Conservation (phyloP, 2,113 vertebrate genomes). For the Leucoraja erinaceus region DNA sequence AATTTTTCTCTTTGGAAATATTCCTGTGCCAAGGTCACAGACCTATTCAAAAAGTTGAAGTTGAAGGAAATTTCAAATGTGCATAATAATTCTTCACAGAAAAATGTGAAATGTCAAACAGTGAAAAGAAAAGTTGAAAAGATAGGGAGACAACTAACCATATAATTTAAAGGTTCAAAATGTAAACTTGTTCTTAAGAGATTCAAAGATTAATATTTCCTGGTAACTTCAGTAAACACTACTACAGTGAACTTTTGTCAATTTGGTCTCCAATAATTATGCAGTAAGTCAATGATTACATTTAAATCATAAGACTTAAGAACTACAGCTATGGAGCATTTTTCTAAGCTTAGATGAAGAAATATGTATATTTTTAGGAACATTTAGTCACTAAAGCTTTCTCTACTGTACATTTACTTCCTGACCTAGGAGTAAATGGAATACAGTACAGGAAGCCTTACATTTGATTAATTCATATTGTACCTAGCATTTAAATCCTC, state of each 20-base stretch:
- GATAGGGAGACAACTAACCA: not conserved
- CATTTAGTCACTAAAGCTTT: not conserved
- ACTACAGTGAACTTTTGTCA: not conserved
- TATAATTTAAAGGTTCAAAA: not conserved
- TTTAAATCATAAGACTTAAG: not conserved
- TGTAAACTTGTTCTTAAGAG: not conserved
- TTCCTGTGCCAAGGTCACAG: not conserved
- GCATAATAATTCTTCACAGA: not conserved
- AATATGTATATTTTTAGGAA: not conserved
- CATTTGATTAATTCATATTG: not conserved
- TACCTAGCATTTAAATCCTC: not conserved
- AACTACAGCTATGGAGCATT: not conserved
- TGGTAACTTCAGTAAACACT: not conserved
- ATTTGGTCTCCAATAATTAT: not conserved
- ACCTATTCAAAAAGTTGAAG: not conserved
- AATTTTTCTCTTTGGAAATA: not conserved
- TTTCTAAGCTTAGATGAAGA: not conserved
- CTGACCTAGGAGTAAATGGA: not conserved
- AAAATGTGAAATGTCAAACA: not conserved
- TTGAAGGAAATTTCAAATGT: not conserved
- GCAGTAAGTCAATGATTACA: not conserved
- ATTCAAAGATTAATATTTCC: not conserved
- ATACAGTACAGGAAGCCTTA: not conserved
- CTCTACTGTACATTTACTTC: not conserved
- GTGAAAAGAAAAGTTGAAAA: not conserved